Conservation (phyloP, 2,888 invertebrate species). For the Drosophila picticornis region DNA sequence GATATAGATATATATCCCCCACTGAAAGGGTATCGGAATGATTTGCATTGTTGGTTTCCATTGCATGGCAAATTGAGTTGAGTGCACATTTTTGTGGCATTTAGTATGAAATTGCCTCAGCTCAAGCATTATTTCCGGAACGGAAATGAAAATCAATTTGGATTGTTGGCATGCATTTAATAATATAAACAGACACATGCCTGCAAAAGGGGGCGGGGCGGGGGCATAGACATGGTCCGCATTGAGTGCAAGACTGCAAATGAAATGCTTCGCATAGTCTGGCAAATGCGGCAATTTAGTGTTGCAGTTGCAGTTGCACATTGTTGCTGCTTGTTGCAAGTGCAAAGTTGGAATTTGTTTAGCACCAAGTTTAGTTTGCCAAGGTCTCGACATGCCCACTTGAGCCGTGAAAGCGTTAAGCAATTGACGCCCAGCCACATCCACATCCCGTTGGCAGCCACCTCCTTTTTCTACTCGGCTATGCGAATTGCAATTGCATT, state of each 20-base stretch:
- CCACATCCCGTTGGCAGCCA: constrained; percentile 10
- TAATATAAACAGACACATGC: neutral
- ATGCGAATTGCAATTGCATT: constrained; percentile 18
- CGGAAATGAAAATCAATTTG: constrained; percentile 2
- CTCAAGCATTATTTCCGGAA: neutral
- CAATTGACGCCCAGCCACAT: constrained; percentile 52
- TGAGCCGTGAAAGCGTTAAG: constrained; percentile 65
- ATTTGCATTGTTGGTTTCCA: neutral
- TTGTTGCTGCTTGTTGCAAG: constrained; percentile 23
- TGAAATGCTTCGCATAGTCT: constrained; percentile 37
- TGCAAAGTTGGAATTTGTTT: constrained; percentile 51
- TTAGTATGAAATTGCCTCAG: neutral
- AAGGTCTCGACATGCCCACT: constrained; percentile 55
- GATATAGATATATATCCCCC: neutral
- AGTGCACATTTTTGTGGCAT: constrained; percentile 2
- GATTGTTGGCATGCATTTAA: constrained; percentile 1
- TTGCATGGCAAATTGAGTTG: neutral
- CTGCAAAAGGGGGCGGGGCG: no score
- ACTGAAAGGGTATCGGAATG: neutral
- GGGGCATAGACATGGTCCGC: constrained; percentile 10
- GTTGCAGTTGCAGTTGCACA: constrained; percentile 26
- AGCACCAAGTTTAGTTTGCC: constrained; percentile 45
- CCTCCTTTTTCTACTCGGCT: neutral
- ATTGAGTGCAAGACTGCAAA: constrained; percentile 22
- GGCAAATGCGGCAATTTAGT: constrained; percentile 44